These are phyloP conservation scores for Caerostris darwini DNA, from an alignment of 1,140 invertebrate genomes.

Conservation along the genomic window DNA sequence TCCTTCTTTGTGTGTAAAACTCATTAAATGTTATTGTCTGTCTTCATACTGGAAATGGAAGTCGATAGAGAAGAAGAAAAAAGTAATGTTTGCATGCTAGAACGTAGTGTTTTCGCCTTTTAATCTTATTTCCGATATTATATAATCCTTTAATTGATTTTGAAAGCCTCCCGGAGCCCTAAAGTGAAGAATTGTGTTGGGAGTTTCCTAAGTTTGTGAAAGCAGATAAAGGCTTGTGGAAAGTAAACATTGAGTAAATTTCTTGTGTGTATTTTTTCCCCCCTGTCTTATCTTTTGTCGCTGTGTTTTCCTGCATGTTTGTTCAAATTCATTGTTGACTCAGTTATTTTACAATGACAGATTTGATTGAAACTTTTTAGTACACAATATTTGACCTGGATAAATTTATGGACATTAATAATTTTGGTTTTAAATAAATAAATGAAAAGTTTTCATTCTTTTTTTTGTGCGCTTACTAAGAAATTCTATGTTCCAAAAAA, in stretches of 20 bases:
- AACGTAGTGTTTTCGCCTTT: not conserved
- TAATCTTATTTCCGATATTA: not conserved
- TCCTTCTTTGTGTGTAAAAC: constrained; percentile 8
- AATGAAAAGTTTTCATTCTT: no score
- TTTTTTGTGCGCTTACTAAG: no score
- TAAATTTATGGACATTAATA: no score
- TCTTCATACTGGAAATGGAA: not conserved
- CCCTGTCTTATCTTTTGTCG: not conserved
- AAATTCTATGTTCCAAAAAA: no score
- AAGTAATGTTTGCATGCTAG: not conserved
- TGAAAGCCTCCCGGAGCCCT: not conserved
- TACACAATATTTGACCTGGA: no score
- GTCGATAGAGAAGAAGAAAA: not conserved
- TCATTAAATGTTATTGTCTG: constrained; percentile 24
- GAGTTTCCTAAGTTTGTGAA: not conserved
- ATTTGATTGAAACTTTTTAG: no score
- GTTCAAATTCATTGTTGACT: not conserved
- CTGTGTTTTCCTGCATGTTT: not conserved
- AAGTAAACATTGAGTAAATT: not conserved
- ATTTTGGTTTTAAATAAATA: no score
- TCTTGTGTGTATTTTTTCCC: not conserved
- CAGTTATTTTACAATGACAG: no score
- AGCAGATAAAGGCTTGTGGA: not conserved
- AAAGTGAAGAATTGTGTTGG: not conserved
- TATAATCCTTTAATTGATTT: constrained; percentile 31